Evolutionary conservation across 2,888 invertebrate genomes (phyloP).

Genomic region (Lottia gigantea): DNA sequence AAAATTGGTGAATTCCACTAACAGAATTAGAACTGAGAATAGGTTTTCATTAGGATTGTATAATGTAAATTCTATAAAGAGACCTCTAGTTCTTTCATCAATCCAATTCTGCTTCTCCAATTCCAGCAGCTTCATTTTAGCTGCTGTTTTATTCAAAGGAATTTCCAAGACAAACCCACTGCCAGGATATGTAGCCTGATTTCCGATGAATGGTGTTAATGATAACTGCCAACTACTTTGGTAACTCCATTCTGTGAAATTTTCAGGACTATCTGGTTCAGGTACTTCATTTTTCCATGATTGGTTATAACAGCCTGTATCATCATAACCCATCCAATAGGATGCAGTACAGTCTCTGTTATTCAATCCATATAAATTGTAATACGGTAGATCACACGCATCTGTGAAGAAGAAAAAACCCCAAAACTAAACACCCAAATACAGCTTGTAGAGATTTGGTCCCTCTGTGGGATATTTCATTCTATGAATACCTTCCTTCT

Average conservation of each 20-base stretch:
- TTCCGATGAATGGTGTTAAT: constrained; percentile 40
- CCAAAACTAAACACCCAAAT: too few relatives aligned
- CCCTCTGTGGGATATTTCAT: too few relatives aligned
- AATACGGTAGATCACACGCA: constrained; percentile 23
- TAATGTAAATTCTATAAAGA: constrained; percentile 46
- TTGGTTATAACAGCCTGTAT: constrained; percentile 32
- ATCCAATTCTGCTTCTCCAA: constrained; percentile 42
- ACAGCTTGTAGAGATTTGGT: too few relatives aligned
- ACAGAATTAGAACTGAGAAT: constrained; percentile 43
- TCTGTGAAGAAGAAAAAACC: constrained; percentile 22
- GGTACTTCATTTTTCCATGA: constrained; percentile 32
- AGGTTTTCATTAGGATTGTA: constrained; percentile 47
- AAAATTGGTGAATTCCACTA: constrained; percentile 44
- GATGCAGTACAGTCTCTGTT: constrained; percentile 29
- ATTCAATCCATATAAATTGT: constrained; percentile 10
- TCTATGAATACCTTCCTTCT: too few relatives aligned
- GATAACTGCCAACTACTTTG: constrained; percentile 40
- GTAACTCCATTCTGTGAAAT: constrained; percentile 35
- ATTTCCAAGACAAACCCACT: constrained; percentile 47
- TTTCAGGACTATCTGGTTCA: neutral
- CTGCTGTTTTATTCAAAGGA: constrained; percentile 16
- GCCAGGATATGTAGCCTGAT: constrained; percentile 49
- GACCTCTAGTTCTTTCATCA: constrained; percentile 41
- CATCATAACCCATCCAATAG: constrained; percentile 40
- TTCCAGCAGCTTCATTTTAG: constrained; percentile 19